phyloP scores from a whole-genome alignment of 2,888 invertebrate species.

The Mellilla xanthometata region DNA sequence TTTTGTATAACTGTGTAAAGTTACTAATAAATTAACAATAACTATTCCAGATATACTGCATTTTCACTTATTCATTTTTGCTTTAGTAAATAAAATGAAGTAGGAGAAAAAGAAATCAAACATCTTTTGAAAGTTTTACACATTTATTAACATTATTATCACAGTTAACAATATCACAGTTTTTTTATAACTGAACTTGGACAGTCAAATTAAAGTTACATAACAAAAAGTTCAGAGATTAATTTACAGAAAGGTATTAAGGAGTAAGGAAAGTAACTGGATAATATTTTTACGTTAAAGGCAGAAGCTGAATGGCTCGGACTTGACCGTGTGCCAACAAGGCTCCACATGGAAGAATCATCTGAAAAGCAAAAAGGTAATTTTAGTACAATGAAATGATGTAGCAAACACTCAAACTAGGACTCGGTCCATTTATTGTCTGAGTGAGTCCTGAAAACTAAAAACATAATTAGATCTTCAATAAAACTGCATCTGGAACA shows the following conservation, averaged over 20 bases:
- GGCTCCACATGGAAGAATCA: constrained; percentile 81
- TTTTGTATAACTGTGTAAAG: constrained; percentile 42
- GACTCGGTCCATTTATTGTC: constrained; percentile 45
- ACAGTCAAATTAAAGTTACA: constrained; percentile 18
- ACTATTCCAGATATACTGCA: constrained; percentile 33
- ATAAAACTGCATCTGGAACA: constrained; percentile 71
- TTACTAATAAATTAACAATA: constrained; percentile 47
- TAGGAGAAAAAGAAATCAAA: constrained; percentile 10
- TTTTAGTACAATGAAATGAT: constrained; percentile 53
- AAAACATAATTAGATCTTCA: constrained; percentile 67
- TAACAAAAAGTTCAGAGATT: constrained; percentile 37
- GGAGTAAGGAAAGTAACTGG: constrained; percentile 56
- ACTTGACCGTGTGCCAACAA: constrained; percentile 85
- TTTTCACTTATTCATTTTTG: constrained; percentile 48
- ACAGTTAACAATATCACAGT: constrained; percentile 48
- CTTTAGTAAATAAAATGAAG: background rate
- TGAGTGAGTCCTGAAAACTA: constrained; percentile 68
- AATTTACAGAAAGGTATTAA: constrained; percentile 50
- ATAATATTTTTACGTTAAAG: constrained; percentile 77
- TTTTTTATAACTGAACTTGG: constrained; percentile 43
- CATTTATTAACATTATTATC: constrained; percentile 39
- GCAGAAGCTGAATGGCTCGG: constrained; percentile 84
- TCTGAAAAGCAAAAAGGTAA: constrained; percentile 82
- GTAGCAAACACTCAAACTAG: constrained; percentile 72
- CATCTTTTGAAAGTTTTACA: constrained; percentile 8